Percentiles rank a stretch among this genome's conserved stretches.
phyloP scores from a whole-genome alignment of 2,888 invertebrate genomes.

The Plebejus anna region DNA sequence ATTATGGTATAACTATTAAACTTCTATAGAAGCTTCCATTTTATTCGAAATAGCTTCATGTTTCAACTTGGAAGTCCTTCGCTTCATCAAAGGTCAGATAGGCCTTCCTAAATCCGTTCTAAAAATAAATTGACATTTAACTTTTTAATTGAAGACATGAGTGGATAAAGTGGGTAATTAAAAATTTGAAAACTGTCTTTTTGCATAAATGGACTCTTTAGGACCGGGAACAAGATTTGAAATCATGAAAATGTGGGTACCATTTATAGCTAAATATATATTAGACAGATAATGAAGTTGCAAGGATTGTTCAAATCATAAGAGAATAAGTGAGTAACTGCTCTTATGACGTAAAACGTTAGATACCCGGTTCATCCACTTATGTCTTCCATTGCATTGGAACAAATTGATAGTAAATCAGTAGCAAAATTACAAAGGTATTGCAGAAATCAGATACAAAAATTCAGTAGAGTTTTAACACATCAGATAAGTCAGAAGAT shows the following conservation, averaged over 20 bases:
- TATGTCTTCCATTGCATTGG: not conserved
- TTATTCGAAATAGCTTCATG: not conserved
- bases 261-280: too few relatives aligned
- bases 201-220: too few relatives aligned
- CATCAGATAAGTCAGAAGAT: constrained; percentile 52
- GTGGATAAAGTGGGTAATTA: not conserved
- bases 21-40: not conserved
- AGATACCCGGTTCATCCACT: too few relatives aligned
- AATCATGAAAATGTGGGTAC: too few relatives aligned
- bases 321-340: too few relatives aligned
- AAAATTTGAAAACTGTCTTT: not conserved
- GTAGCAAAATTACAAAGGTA: constrained; percentile 7
- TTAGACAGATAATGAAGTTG: too few relatives aligned
- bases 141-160: not conserved
- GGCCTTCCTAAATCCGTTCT: not conserved
- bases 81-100: not conserved
- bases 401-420: constrained; percentile 12
- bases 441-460: constrained; percentile 37
- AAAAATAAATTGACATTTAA: not conserved
- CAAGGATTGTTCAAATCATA: too few relatives aligned
- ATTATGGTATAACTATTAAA: too few relatives aligned
- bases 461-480: constrained; percentile 50
- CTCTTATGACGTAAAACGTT: too few relatives aligned
- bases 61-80: not conserved
- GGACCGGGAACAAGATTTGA: too few relatives aligned